These are phyloP conservation scores for Hypanus sabinus DNA, from an alignment of 2,113 vertebrate genomes.

Conservation along the genomic window DNA sequence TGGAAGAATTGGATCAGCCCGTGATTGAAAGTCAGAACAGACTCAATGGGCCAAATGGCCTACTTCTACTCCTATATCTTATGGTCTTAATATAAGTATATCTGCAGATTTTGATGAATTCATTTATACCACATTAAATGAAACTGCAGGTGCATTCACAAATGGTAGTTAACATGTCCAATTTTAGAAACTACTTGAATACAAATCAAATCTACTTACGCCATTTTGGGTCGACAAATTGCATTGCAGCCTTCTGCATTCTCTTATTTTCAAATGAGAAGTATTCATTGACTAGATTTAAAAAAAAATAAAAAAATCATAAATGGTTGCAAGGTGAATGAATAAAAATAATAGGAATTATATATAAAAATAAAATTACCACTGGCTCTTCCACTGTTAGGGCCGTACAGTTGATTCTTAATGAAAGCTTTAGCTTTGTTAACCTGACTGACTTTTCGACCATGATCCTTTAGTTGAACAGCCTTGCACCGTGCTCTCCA, in stretches of 20 bases:
- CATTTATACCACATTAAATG: neutral
- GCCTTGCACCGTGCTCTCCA: constrained; percentile 64
- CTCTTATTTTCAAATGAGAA: constrained; percentile 79
- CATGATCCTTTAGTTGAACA: constrained; percentile 52
- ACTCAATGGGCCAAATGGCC: too few relatives aligned
- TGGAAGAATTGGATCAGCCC: too few relatives aligned
- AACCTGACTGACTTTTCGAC: constrained; percentile 52
- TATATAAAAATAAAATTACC: constrained; percentile 52
- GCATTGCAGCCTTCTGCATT: constrained; percentile 59
- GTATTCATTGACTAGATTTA: constrained; percentile 65
- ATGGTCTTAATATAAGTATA: neutral
- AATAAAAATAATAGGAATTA: neutral
- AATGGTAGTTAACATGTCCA: neutral
- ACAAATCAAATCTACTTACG: constrained; percentile 57
- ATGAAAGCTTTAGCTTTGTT: constrained; percentile 67
- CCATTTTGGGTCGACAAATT: constrained; percentile 73
- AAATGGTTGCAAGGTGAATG: neutral
- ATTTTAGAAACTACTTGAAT: neutral
- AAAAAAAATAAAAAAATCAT: constrained; percentile 38
- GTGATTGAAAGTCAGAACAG: too few relatives aligned
- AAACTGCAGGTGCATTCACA: neutral
- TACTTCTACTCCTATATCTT: too few relatives aligned
- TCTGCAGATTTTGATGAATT: neutral
- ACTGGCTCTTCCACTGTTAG: constrained; percentile 59
- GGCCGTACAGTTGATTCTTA: constrained; percentile 65